Evolutionary conservation across 2,797 vertebrate species (phyloP).

Genomic region (Corythornis leucogaster): DNA sequence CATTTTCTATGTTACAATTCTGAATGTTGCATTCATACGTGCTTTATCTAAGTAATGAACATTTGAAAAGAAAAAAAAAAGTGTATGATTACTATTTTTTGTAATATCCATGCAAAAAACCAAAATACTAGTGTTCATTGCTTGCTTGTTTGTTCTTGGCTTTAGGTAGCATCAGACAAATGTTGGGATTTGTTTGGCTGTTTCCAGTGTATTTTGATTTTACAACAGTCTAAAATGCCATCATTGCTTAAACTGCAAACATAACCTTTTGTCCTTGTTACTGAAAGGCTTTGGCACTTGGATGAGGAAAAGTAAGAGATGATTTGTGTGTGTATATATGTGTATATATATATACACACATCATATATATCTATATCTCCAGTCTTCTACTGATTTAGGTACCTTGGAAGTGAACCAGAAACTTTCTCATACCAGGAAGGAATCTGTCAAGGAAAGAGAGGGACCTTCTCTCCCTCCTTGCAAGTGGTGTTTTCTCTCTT

Average conservation of each 20-base stretch:
- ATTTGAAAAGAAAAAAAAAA: slow-evolving; percentile 65
- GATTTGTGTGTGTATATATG: not conserved
- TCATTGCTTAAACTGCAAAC: slow-evolving; percentile 25
- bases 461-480: not conserved
- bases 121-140: slow-evolving; percentile 73
- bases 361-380: not conserved
- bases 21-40: slow-evolving; percentile 75
- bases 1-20: slow-evolving; percentile 73
- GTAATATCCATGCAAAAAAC: slow-evolving; percentile 67
- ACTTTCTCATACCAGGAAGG: not conserved
- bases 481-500: not conserved
- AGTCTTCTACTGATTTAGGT: not conserved
- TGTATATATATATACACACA: not conserved
- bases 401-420: not conserved
- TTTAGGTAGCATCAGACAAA: slow-evolving; percentile 60
- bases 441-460: not conserved
- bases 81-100: slow-evolving; percentile 81
- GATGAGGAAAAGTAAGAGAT: not conserved
- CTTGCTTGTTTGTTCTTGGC: slow-evolving; percentile 71
- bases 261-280: slow-evolving; percentile 23
- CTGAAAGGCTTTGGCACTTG: slow-evolving; percentile 19
- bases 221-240: slow-evolving; percentile 38
- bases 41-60: slow-evolving; percentile 74
- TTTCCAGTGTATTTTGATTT: slow-evolving; percentile 72
- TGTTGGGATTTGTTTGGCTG: slow-evolving; percentile 50